Evolutionary conservation across 2,113 vertebrate genomes (phyloP).

Genomic region (Macrotis lagotis): DNA sequence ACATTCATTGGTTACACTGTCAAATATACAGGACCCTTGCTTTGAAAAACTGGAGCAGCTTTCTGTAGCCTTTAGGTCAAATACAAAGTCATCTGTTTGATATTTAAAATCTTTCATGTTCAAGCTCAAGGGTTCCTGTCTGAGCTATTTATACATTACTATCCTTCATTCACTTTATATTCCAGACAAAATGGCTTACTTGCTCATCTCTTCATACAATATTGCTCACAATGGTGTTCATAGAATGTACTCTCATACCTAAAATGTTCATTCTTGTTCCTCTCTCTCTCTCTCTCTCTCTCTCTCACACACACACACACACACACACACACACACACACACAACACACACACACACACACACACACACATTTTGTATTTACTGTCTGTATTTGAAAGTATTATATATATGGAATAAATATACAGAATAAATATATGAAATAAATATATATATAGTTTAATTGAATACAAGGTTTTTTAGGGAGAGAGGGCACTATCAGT

Average conservation of each 20-base stretch:
- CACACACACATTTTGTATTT: background rate
- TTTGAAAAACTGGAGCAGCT: background rate
- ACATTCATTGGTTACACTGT: background rate
- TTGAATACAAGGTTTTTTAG: too few species aligned
- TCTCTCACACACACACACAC: background rate
- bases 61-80: background rate
- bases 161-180: background rate
- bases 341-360: background rate
- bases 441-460: too few species aligned
- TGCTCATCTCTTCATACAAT: background rate
- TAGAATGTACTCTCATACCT: background rate
- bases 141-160: background rate
- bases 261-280: background rate
- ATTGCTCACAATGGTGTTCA: background rate
- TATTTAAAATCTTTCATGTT: background rate
- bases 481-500: too few species aligned
- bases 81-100: background rate
- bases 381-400: background rate
- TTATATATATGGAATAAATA: background rate
- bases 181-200: background rate
- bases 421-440: background rate
- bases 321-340: background rate
- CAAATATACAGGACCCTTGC: background rate
- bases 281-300: background rate
- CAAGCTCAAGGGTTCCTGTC: background rate